Base-by-base conservation (phyloP, 2,113 vertebrate genomes). In the Syngnathus typhle region DNA sequence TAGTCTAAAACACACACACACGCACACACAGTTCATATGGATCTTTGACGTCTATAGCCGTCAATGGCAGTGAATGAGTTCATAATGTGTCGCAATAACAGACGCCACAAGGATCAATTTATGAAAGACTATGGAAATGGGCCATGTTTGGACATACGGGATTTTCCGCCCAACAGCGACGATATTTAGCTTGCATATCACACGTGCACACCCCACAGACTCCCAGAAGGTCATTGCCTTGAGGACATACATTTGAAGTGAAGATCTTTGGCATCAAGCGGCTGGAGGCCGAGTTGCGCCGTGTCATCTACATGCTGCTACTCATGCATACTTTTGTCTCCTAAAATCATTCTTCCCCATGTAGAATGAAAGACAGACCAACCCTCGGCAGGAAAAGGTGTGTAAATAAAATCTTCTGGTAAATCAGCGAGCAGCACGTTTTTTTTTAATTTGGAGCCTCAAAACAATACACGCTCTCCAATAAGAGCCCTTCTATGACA, bases 181-280 rank as follows among this genome's bases (percentile, higher is more conserved):
- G 13, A 32, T 58, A 58, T 58, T 46, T 44, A 44, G 38, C 44
- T 38, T 60, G 36, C 58, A 44, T n/a, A 44, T 62, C n/a, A 44
- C 39, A n/a, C 64, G 47, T 54, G 65, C 73, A 78, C 75, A 72
- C 76, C 82, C 83, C 83, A 78, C 78, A 68, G 82, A 60, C 65
- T 78, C 77, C 75, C 80, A 80, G 80, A 88, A 87, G 87, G 87
- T 88, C 83, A 85, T 58, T 68, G 76, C 79, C 83, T 64, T 59
- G 83, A 79, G 80, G 68, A 69, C 82, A 77, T 80, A 80, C 75
- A 74, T 84, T 84, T 84, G 83, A 87, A 84, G 72, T 81, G 67
- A 69, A 54, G 74, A 78, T 76, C 75, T 77, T 68, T 72, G 83
- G 78, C 18, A 72, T 10, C 41, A 27, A 85, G 82, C 75, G 39